Base-by-base conservation (phyloP, 2,113 vertebrate genomes). In the Microtus ochrogaster region DNA sequence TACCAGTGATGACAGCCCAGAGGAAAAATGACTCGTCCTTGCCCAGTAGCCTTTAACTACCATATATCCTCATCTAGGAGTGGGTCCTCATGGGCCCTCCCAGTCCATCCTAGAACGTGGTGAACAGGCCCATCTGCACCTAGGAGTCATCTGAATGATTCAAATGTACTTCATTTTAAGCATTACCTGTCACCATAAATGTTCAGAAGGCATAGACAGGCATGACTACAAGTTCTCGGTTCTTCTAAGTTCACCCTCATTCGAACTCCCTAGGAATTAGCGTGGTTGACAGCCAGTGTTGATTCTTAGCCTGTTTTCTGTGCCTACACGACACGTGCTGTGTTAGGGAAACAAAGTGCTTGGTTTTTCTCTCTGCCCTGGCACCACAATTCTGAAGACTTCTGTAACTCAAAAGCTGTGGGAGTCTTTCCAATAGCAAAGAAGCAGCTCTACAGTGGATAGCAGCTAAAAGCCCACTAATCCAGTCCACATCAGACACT, bases 291-390 rank as follows among this genome's bases (percentile, higher is more conserved):
- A 93, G 26, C 55, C 79, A 47, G 7, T 89, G 44, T 79, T 90
- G 66, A 74, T 92, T 81, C 74, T 74, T 91, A 65, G 61, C 24
- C 49, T 88, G 55, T 41, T 95, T 88, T 83, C 33, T 95, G 33
- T 74, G 47, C 30, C 78, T 79, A 3, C 49, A 9, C 47, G 30
- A 72, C 63, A 39, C n/a, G 70, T 87, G 55, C 16, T 61, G 30
- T 92, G 52, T 74, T 85, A 83, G 39, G 66, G 61, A 85, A 92
- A 85, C 58, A 52, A 65, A 85, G 41, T 52, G 7, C 70, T 26
- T 76, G n/a, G 39, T 65, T 65, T 65, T 91, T 41, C 41, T 41
- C 72, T 85, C 55, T 49, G 36, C 36, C 33, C 12, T 41, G 85
- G 33, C 2, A 22, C 44, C 44, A 55, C 12, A 91, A 36, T 58